Conservation (phyloP, 2,888 invertebrate genomes). For the Drosophila conformis region DNA sequence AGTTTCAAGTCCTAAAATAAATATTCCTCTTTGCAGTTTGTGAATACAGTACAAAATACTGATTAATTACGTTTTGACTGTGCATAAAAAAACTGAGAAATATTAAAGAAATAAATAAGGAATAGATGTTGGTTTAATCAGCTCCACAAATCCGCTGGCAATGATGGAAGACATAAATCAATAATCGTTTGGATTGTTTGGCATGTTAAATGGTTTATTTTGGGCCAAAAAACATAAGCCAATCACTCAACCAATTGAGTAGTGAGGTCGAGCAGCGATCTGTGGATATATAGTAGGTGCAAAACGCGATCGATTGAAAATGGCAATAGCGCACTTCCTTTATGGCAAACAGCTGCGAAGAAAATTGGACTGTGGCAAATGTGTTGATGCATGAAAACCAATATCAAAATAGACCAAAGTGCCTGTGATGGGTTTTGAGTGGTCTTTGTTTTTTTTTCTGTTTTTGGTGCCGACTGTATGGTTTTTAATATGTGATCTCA, state of each 20-base stretch:
- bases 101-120: background rate
- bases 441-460: background rate
- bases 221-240: conserved; percentile 55
- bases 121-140: conserved; percentile 1
- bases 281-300: conserved; percentile 33
- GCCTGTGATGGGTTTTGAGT: conserved; percentile 23
- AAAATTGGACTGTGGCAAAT: conserved; percentile 38
- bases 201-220: conserved; percentile 65
- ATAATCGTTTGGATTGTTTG: conserved; percentile 47
- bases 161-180: conserved; percentile 46
- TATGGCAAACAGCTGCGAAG: conserved; percentile 67
- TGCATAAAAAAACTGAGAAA: conserved; percentile 6
- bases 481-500: conserved; percentile 53
- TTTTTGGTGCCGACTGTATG: conserved; percentile 30
- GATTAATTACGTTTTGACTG: conserved; percentile 6
- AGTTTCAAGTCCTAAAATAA: background rate
- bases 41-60: background rate
- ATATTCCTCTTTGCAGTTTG: background rate
- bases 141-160: conserved; percentile 39
- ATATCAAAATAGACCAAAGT: conserved; percentile 50
- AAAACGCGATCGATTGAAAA: conserved; percentile 42
- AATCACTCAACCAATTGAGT: conserved; percentile 58
- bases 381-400: conserved; percentile 61
- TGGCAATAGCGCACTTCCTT: conserved; percentile 68
- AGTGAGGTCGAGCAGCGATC: conserved; percentile 19